Conservation (phyloP, 1,140 invertebrate species). For the Chlorops oryzae region DNA sequence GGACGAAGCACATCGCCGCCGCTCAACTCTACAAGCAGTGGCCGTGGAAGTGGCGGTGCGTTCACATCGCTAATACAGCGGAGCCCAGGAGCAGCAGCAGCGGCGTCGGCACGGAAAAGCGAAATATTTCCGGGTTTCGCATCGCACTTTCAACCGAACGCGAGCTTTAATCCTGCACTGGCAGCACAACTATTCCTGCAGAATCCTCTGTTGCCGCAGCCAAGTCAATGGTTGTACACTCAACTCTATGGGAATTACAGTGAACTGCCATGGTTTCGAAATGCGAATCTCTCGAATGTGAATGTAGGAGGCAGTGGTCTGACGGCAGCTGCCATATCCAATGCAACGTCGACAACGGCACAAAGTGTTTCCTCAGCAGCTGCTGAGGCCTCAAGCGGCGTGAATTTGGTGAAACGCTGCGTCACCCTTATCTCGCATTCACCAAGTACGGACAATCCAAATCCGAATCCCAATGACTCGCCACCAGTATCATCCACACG, state of each 20-base stretch:
- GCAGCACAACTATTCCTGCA: conserved; percentile 65
- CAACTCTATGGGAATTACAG: conserved; percentile 60
- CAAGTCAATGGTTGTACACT: conserved; percentile 67
- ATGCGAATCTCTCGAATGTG: conserved; percentile 19
- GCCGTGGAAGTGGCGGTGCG: conserved; percentile 28
- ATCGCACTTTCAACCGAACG: conserved; percentile 44
- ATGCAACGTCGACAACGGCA: not conserved
- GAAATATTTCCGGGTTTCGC: conserved; percentile 48
- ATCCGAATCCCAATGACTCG: conserved; percentile 23
- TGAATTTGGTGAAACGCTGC: conserved; percentile 40
- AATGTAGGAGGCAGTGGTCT: conserved; percentile 5
- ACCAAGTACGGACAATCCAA: conserved; percentile 32
- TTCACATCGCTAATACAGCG: conserved; percentile 45
- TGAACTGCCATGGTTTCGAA: conserved; percentile 56
- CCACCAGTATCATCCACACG: conserved; percentile 43
- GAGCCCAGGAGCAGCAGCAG: too few relatives aligned
- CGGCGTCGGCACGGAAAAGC: conserved; percentile 28
- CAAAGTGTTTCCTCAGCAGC: not conserved
- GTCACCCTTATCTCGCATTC: conserved; percentile 44
- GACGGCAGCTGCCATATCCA: conserved; percentile 1
- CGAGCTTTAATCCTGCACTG: conserved; percentile 59
- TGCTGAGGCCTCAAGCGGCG: conserved; percentile 17
- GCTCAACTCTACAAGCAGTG: conserved; percentile 20
- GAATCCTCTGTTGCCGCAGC: conserved; percentile 62
- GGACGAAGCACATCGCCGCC: conserved; percentile 46